A percentile compares a stretch with the other conserved stretches of the same genome.
Evolutionary conservation across 2,797 vertebrate genomes (phyloP).

Genomic region (Furcifer pardalis): DNA sequence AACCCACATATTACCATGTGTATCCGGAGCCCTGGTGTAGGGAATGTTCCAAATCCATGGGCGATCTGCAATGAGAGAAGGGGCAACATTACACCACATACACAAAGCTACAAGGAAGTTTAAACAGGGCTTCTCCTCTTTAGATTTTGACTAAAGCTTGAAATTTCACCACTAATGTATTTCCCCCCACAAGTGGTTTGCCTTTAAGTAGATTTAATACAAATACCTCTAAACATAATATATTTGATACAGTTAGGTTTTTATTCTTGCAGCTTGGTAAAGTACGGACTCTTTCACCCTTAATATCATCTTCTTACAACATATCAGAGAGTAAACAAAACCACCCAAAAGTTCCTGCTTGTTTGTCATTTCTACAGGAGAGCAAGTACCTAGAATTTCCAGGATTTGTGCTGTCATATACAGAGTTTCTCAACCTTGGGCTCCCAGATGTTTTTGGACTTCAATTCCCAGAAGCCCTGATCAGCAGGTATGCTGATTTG

Average conservation of each 20-base stretch:
- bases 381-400: too few relatives aligned
- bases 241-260: constrained; percentile 9
- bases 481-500: too few relatives aligned
- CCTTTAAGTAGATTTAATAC: not conserved
- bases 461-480: too few relatives aligned
- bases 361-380: too few relatives aligned
- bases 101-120: not conserved
- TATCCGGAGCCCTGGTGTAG: constrained; percentile 88
- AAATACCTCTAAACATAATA: constrained; percentile 5
- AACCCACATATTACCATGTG: constrained; percentile 94
- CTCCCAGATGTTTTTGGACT: too few relatives aligned
- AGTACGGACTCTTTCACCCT: not conserved
- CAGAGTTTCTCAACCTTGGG: too few relatives aligned
- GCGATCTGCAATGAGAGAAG: constrained; percentile 79
- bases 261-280: not conserved
- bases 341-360: too few relatives aligned
- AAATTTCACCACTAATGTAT: constrained; percentile 5
- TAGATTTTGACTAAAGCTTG: not conserved
- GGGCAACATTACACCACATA: not conserved
- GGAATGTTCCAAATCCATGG: constrained; percentile 99
- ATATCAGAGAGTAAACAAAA: too few relatives aligned
- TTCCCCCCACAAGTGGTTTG: not conserved
- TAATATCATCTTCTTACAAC: not conserved
- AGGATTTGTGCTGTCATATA: too few relatives aligned
- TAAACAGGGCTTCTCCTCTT: not conserved